A percentile compares a stretch with the other conserved stretches of the same genome.
Conservation (phyloP, 2,797 vertebrate species). For the Bradypodion pumilum region DNA sequence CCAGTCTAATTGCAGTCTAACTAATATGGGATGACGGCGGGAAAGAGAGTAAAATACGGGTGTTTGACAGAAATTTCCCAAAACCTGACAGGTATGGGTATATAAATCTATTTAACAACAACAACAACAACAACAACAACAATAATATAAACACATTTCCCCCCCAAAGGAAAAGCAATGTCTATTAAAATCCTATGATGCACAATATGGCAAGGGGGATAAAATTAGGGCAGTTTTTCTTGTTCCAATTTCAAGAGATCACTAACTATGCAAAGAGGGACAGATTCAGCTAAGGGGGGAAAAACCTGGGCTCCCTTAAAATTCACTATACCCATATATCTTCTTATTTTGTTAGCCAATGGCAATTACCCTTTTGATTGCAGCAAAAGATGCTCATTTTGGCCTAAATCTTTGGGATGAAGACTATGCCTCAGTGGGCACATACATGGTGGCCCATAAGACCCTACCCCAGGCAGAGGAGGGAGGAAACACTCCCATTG, state of each 20-base stretch:
- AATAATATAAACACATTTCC: not conserved
- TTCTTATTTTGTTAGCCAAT: not conserved
- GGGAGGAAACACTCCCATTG: too few relatives aligned
- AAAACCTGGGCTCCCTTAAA: not conserved
- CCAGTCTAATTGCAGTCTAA: too few relatives aligned
- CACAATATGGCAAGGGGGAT: not conserved
- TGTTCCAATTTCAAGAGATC: conserved; percentile 3
- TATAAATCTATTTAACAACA: too few relatives aligned
- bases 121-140: too few relatives aligned
- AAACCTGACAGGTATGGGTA: too few relatives aligned
- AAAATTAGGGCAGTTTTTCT: conserved; percentile 10
- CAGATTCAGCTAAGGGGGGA: not conserved
- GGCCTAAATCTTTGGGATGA: not conserved
- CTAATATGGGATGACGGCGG: too few relatives aligned
- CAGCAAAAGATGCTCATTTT: not conserved
- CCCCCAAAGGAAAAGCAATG: not conserved
- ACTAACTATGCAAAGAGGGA: not conserved
- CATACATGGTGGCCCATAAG: too few relatives aligned
- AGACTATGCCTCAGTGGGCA: too few relatives aligned
- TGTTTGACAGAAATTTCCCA: too few relatives aligned
- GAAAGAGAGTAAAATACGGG: too few relatives aligned
- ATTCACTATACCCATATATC: not conserved
- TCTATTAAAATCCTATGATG: not conserved
- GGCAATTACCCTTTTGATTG: not conserved
- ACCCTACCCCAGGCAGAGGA: too few relatives aligned